A percentile compares a stretch with the other conserved stretches of the same genome.
phyloP scores from a whole-genome alignment of 2,888 invertebrate species.

The Drosophila maculinotata region DNA sequence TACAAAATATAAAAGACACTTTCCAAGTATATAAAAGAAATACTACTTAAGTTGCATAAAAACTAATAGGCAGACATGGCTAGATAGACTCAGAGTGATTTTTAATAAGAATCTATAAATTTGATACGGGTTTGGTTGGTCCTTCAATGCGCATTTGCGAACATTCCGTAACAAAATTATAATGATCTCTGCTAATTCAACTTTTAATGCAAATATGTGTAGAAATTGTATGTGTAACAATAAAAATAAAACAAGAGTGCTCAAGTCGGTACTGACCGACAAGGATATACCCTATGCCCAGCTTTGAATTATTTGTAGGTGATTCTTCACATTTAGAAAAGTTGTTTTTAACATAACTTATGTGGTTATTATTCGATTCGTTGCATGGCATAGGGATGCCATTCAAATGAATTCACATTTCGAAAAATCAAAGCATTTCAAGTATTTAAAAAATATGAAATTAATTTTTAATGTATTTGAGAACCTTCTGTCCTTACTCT shows the following conservation, averaged over 20 bases:
- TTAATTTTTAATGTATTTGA: too few relatives aligned
- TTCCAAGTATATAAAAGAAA: not conserved
- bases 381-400: too few relatives aligned
- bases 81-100: not conserved
- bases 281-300: constrained; percentile 7
- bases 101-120: not conserved
- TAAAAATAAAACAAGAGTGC: constrained; percentile 6
- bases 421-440: too few relatives aligned
- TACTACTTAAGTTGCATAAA: not conserved
- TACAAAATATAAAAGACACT: not conserved
- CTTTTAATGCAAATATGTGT: constrained; percentile 15
- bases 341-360: too few relatives aligned
- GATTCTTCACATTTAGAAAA: too few relatives aligned
- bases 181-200: constrained; percentile 24
- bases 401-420: too few relatives aligned
- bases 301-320: too few relatives aligned
- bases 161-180: constrained; percentile 8
- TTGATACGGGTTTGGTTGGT: too few relatives aligned
- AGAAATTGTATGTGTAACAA: constrained; percentile 6
- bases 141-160: constrained; percentile 8
- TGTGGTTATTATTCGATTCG: too few relatives aligned
- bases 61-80: constrained; percentile 7
- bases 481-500: too few relatives aligned
- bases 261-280: constrained; percentile 7
- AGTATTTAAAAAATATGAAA: too few relatives aligned